phyloP scores from a whole-genome alignment of 2,797 vertebrate species.

The Macropodus opercularis region DNA sequence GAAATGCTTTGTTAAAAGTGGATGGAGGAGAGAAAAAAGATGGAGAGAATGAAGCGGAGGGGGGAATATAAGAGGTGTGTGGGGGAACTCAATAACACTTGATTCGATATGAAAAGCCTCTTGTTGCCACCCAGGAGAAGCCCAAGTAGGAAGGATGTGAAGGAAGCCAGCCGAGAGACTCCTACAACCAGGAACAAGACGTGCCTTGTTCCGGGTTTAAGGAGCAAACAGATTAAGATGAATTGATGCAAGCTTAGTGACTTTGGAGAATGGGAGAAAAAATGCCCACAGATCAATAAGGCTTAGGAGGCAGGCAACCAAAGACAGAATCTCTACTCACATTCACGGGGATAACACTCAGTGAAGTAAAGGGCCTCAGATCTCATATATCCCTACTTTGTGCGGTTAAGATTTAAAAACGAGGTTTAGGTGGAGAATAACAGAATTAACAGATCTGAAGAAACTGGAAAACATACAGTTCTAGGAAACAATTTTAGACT shows the following conservation, averaged over 20 bases:
- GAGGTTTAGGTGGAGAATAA: conserved; percentile 55
- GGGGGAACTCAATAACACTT: conserved; percentile 86
- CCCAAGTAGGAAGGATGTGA: conserved; percentile 78
- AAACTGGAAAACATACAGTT: conserved; percentile 16
- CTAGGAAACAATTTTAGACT: conserved; percentile 7
- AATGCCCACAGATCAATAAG: conserved; percentile 83
- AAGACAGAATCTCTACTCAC: conserved; percentile 73
- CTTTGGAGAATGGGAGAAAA: conserved; percentile 79
- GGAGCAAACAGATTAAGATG: conserved; percentile 86
- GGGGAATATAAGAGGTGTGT: conserved; percentile 75
- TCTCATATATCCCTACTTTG: conserved; percentile 65
- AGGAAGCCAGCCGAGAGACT: conserved; percentile 80
- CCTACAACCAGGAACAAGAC: conserved; percentile 84
- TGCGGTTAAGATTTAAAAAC: conserved; percentile 52
- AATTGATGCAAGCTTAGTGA: conserved; percentile 84
- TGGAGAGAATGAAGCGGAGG: conserved; percentile 65
- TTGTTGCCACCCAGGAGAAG: conserved; percentile 84
- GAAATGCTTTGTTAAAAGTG: conserved; percentile 82
- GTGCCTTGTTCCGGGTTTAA: conserved; percentile 85
- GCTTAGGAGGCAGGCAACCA: conserved; percentile 80
- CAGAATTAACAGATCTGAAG: conserved; percentile 47
- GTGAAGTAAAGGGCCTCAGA: conserved; percentile 71
- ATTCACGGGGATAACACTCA: conserved; percentile 74
- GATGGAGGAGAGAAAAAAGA: conserved; percentile 70
- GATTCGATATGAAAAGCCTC: conserved; percentile 85